These are phyloP conservation scores for Drosophila mayri DNA, from an alignment of 1,140 invertebrate species.

Conservation along the genomic window DNA sequence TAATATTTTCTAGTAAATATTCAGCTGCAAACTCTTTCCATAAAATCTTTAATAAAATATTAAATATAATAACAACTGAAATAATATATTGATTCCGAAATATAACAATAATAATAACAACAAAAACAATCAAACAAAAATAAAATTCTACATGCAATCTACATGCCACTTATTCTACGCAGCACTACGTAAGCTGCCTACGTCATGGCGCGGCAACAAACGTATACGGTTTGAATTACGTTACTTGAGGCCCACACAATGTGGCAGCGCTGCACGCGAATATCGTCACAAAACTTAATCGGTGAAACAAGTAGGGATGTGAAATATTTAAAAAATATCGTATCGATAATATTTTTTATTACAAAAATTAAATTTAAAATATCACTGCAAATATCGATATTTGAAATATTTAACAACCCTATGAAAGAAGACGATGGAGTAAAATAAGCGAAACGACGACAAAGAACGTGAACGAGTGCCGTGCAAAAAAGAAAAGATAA, in stretches of 20 bases:
- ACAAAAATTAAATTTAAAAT: no score
- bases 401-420: no score
- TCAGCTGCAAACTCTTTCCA: neutral
- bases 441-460: slow-evolving; percentile 26
- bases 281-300: slow-evolving; percentile 61
- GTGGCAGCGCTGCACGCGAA: slow-evolving; percentile 65
- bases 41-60: neutral
- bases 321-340: no score
- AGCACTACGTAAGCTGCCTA: neutral
- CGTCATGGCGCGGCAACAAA: neutral
- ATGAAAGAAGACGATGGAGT: slow-evolving; percentile 18
- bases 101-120: neutral
- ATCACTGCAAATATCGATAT: no score
- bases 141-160: neutral
- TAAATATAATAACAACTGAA: neutral
- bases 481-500: slow-evolving; percentile 25
- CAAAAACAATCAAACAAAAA: neutral
- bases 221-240: slow-evolving; percentile 3
- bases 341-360: no score
- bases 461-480: slow-evolving; percentile 27
- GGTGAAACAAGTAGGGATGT: no score
- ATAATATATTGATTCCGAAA: no score
- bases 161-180: neutral
- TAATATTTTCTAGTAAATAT: neutral
- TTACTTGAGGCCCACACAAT: slow-evolving; percentile 21